These are phyloP conservation scores for Phaedon cochleariae DNA, from an alignment of 2,888 invertebrate species.

Conservation along the genomic window DNA sequence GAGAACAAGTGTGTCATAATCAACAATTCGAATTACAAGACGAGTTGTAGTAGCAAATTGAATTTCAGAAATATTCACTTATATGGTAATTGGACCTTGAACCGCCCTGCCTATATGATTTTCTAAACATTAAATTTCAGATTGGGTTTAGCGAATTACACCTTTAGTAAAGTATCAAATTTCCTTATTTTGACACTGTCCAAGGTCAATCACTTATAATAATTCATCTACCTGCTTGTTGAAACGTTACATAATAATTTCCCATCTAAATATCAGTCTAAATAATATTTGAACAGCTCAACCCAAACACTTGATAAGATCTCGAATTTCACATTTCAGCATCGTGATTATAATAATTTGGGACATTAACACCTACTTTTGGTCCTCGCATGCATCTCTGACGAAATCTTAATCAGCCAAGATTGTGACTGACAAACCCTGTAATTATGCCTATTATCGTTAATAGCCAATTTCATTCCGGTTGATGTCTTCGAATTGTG, in stretches of 20 bases:
- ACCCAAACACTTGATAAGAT: constrained; percentile 7
- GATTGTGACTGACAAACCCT: constrained; percentile 6
- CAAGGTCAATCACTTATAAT: not conserved
- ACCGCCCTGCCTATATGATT: no score
- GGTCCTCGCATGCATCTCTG: not conserved
- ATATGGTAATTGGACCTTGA: no score
- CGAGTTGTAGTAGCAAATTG: no score
- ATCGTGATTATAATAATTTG: constrained; percentile 22
- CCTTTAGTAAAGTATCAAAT: not conserved
- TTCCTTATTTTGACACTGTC: not conserved
- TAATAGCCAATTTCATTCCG: constrained; percentile 12
- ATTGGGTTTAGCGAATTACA: not conserved
- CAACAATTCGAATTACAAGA: no score
- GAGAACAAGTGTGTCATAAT: no score
- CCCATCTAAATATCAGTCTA: not conserved
- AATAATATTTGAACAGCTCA: constrained; percentile 7
- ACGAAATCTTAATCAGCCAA: constrained; percentile 12
- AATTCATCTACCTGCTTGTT: not conserved
- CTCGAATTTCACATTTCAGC: constrained; percentile 12
- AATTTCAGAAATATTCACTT: no score
- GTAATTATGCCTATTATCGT: constrained; percentile 8
- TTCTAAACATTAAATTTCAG: not conserved
- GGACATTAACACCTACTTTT: constrained; percentile 26
- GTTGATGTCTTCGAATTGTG: not conserved
- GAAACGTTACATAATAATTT: constrained; percentile 8